Evolutionary conservation across 2,797 vertebrate genomes (phyloP), one percentile per base, ranked within the genome.

Genomic region (Peromyscus melanophrys): DNA sequence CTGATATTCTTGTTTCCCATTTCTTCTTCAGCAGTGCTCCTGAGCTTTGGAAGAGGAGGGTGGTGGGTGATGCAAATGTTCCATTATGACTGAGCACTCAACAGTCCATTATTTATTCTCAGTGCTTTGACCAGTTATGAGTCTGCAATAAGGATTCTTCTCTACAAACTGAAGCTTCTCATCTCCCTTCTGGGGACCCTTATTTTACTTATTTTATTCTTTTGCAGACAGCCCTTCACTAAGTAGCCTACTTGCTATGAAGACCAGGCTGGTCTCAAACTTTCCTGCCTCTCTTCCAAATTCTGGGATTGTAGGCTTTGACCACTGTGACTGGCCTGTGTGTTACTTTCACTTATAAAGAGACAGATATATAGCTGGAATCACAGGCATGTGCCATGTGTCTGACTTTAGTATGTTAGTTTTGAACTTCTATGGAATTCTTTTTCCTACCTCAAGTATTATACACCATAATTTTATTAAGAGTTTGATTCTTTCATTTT

Each of bases 341-440:
- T 69, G 31, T 37, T 86, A 16, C 65, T 87, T 55, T 86, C 29
- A 12, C 55, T 86, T 86, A 49, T 73, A 55, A 87, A 73, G 63
- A 49, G 43, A 55, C 21, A 55, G 49, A 2, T 37, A 52, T 19
- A 78, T 27, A 78, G 9, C 27, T 93, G 65, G 46, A 65, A 80
- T 69, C 17, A 89, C 4, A 82, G 52, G 37, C n/a, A 40, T 52
- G 40, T 67, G 52, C 31, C 25, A 59, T 37, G 43, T 55, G 49
- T 55, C 37, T 55, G 40, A 49, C 17, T n/a, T 88, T 46, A 76
- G 52, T 52, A 76, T 76, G 34, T 73, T 71, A 65, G 27, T 83
- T 89, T 93, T 94, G 76, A 84, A 89, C 40, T 94, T 92, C 27
- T 88, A 23, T 43, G 40, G 84, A 93, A 85, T 86, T 89, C n/a